A percentile compares a stretch with the other conserved stretches of the same genome.
phyloP scores from a whole-genome alignment of 2,888 invertebrate genomes.

The Epirrhoe tristata region DNA sequence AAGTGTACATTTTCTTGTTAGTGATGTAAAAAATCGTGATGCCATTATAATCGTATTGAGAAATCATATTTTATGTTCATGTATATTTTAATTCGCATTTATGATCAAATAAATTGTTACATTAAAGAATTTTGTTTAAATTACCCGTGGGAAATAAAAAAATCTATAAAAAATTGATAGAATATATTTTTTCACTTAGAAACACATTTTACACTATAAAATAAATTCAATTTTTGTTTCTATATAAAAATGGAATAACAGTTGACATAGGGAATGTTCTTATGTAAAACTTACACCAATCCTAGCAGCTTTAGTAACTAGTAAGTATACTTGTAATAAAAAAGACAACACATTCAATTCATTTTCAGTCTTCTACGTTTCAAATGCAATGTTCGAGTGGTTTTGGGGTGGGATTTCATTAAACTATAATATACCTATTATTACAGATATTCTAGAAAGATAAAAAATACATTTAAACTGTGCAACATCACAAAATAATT shows the following conservation, averaged over 20 bases:
- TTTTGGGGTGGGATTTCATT: conserved; percentile 16
- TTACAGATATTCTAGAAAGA: not conserved
- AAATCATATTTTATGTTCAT: conserved; percentile 60
- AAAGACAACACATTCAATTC: not conserved
- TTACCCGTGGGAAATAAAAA: conserved; percentile 13
- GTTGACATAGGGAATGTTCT: not conserved
- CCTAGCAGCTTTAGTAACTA: not conserved
- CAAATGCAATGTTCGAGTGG: conserved; percentile 17
- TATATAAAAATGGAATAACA: not conserved
- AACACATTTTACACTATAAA: conserved; percentile 12
- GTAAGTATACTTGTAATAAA: not conserved
- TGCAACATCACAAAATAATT: not conserved
- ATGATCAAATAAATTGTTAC: conserved; percentile 76
- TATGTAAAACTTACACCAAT: not conserved
- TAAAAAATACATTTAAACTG: too few relatives aligned
- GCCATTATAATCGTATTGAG: conserved; percentile 69
- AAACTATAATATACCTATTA: conserved; percentile 2
- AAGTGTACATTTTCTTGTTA: conserved; percentile 71
- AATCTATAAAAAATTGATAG: conserved; percentile 32
- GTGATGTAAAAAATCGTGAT: conserved; percentile 73
- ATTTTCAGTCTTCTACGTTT: conserved; percentile 24
- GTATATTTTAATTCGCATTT: conserved; percentile 81
- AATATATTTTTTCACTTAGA: conserved; percentile 20
- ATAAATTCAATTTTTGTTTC: not conserved
- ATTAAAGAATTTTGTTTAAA: conserved; percentile 37